These are phyloP conservation scores for Drosophila navojoa DNA, from an alignment of 1,140 invertebrate genomes.

Conservation along the genomic window DNA sequence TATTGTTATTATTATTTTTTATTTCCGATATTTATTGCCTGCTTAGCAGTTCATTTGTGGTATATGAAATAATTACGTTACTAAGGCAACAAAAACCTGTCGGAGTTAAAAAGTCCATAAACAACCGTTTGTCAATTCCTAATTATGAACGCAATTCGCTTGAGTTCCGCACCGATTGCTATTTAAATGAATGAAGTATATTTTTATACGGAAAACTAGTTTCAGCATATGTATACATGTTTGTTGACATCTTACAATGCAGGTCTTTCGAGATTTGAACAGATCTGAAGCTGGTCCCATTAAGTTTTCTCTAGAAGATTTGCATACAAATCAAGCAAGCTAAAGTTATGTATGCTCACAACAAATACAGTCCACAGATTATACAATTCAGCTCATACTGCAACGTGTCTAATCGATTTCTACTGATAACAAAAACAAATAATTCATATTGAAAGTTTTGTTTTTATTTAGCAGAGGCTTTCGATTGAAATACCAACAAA, in stretches of 20 bases:
- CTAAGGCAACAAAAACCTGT: conserved; percentile 24
- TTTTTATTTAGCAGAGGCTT: not conserved
- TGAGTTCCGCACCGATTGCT: conserved; percentile 65
- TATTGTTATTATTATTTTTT: too few relatives aligned
- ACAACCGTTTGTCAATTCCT: conserved; percentile 38
- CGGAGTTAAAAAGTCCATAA: conserved; percentile 44
- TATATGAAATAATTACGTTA: conserved; percentile 12
- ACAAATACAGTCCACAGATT: not conserved
- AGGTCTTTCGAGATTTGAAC: conserved; percentile 57
- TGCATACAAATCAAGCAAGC: conserved; percentile 55
- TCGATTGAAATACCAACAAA: not conserved
- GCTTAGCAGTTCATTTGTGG: not conserved
- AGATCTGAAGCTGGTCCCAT: conserved; percentile 26
- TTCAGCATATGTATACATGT: conserved; percentile 14
- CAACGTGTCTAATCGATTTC: not conserved
- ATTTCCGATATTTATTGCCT: too few relatives aligned
- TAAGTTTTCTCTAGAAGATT: conserved; percentile 50
- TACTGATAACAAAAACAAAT: not conserved
- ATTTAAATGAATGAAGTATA: conserved; percentile 59
- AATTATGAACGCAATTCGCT: conserved; percentile 49
- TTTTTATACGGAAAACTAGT: conserved; percentile 66
- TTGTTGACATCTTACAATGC: conserved; percentile 64
- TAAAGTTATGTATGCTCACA: conserved; percentile 10
- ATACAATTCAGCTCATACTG: not conserved
- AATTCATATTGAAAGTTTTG: not conserved